Base-by-base conservation (phyloP, 2,888 invertebrate species). In the Iselma pallidipennis region DNA sequence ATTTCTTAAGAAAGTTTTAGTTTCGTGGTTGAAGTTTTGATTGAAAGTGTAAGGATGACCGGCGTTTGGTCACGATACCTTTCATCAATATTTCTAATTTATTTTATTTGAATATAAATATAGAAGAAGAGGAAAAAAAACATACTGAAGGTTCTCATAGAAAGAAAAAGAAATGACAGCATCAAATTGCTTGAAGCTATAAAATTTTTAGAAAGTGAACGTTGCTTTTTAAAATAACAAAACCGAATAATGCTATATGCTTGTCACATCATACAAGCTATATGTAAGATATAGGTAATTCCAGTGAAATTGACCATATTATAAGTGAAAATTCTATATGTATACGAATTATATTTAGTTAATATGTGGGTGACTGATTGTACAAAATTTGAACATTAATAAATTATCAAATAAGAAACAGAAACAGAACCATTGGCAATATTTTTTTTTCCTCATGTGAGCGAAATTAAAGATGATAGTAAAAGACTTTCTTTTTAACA, bases 121-220 rank as follows among this genome's bases (percentile, higher is more conserved):
- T n/a, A n/a, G n/a, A n/a, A n/a, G n/a, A n/a, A n/a, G n/a, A n/a
- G n/a, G n/a, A n/a, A n/a, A n/a, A n/a, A n/a, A n/a, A n/a, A n/a
- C n/a, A n/a, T n/a, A n/a, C n/a, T n/a, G n/a, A n/a, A n/a, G n/a
- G n/a, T n/a, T n/a, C n/a, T n/a, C n/a, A n/a, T n/a, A n/a, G n/a
- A n/a, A n/a, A n/a, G n/a, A n/a, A n/a, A n/a, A n/a, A n/a, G n/a
- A n/a, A n/a, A n/a, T n/a, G n/a, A 37, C 33, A 33, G 14, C 33
- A 14, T 14, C 33, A 33, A 14, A 14, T 14, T 4, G 1, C 42
- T 45, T 9, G 19, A 21, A 19, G 42, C 19, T 45, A 19, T 10
- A 12, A 45, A 19, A 45, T 45, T 45, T 45, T 45, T 45, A 45
- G 45, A 45, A 45, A 45, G 45, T 45, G 45, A 45, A 45, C 45